phyloP scores from a whole-genome alignment of 2,888 invertebrate genomes.

The Caenorhabditis imperialis region DNA sequence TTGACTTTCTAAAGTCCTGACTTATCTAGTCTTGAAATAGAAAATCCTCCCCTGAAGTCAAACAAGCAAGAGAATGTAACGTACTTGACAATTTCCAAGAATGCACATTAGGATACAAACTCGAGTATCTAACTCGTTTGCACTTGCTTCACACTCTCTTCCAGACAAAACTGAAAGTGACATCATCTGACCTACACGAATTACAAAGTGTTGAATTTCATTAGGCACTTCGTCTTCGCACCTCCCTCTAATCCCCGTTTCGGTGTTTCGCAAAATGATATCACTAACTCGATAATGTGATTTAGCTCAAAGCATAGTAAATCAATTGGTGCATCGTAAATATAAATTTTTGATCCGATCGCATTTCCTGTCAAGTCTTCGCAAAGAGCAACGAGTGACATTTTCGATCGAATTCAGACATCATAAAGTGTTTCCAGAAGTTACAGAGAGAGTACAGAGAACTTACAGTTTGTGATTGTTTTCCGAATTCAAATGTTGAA shows the following conservation, averaged over 20 bases:
- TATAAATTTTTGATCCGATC: conserved; percentile 22
- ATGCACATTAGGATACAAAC: too few relatives aligned
- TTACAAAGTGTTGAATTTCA: conserved; percentile 30
- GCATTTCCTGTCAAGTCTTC: conserved; percentile 15
- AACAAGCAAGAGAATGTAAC: too few relatives aligned
- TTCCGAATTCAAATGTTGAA: too few relatives aligned
- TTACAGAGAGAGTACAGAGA: too few relatives aligned
- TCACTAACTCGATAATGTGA: conserved; percentile 40
- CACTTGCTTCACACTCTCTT: too few relatives aligned
- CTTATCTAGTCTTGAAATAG: too few relatives aligned
- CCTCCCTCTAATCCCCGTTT: conserved; percentile 1
- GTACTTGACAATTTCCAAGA: too few relatives aligned
- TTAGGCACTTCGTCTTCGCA: too few relatives aligned
- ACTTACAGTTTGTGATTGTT: too few relatives aligned
- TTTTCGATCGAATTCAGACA: conserved; percentile 12
- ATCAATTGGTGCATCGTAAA: conserved; percentile 15
- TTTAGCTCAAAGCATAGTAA: conserved; percentile 18
- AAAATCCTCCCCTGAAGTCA: too few relatives aligned
- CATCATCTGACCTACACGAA: conserved; percentile 41
- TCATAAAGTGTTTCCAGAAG: not conserved
- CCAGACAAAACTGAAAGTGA: conserved; percentile 16
- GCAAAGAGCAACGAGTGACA: conserved; percentile 7
- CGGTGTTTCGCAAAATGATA: conserved; percentile 19
- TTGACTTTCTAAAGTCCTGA: too few relatives aligned
- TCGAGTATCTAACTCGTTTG: too few relatives aligned